Conservation (phyloP, 2,888 invertebrate species). For the Noctua janthe region DNA sequence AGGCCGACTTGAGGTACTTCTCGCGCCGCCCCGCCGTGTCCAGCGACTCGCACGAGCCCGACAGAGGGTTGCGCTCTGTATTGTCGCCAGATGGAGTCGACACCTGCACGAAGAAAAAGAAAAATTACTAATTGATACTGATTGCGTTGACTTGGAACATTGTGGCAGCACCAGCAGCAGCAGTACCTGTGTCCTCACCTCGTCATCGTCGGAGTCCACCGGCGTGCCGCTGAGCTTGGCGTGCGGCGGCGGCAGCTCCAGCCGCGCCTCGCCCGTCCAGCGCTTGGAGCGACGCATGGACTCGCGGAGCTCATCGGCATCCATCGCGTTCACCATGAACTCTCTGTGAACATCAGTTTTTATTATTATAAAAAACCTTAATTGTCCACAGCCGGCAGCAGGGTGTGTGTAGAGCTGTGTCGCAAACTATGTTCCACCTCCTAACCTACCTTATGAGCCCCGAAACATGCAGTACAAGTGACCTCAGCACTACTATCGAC, state of each 20-base stretch:
- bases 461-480: neutral
- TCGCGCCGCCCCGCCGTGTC: slow-evolving; percentile 90
- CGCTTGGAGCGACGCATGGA: slow-evolving; percentile 93
- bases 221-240: slow-evolving; percentile 87
- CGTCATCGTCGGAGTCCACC: slow-evolving; percentile 93
- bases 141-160: too few relatives aligned
- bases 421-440: neutral
- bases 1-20: slow-evolving; percentile 92
- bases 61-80: slow-evolving; percentile 94
- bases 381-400: too few relatives aligned
- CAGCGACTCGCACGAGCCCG: slow-evolving; percentile 94
- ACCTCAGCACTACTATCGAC: neutral
- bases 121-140: neutral
- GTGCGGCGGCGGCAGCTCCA: slow-evolving; percentile 83
- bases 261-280: slow-evolving; percentile 84
- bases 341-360: slow-evolving; percentile 87
- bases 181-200: slow-evolving; percentile 81
- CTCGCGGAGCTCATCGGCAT: slow-evolving; percentile 95
- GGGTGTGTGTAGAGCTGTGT: neutral
- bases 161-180: too few relatives aligned
- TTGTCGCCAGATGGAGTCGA: slow-evolving; percentile 96
- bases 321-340: slow-evolving; percentile 97
- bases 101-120: slow-evolving; percentile 80
- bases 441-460: too few relatives aligned
- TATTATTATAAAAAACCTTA: neutral